Evolutionary conservation across 2,113 vertebrate genomes (phyloP), one percentile per base, ranked within the genome.

Genomic region (Actenoides hombroni): DNA sequence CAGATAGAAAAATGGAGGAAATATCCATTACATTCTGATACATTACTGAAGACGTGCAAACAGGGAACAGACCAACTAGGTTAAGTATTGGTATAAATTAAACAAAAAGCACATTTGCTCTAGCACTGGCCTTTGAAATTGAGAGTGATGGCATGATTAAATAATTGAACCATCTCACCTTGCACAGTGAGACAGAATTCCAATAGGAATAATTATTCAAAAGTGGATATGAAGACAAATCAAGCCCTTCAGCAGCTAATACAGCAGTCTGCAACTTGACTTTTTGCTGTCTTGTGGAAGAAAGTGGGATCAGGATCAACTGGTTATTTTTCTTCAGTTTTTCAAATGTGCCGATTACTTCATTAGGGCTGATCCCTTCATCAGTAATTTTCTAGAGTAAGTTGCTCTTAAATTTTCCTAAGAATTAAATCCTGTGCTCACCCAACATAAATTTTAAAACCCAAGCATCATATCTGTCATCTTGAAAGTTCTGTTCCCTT

Each of bases 81-180:
- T 96, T 95, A 96, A 97, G 92, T 89, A 86, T 86, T 92, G 79
- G 83, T 92, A 96, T 96, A 96, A 96, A 96, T 96, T 96, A 96
- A 96, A 96, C 69, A 96, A 77, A 93, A 91, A 89, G 77, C 88
- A 96, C 95, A 94, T 86, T 95, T 94, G 76, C 77, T 92, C 65
- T 61, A 76, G 57, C 67, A 65, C 21, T 94, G 83, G 94, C 86
- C 94, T 97, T 94, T 96, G 69, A 93, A 91, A 96, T 49, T 84
- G 73, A 91, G 81, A 95, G 59, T 90, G 86, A 84, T 92, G 67
- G 86, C 67, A 83, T 87, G 77, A 94, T 96, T 94, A 91, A 95
- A 96, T 93, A 95, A 94, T 96, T 96, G 83, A 96, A 94, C 79
- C 5, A 6, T 67, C 92, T 95, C 93, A 94, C 88, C 95, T 94